phyloP scores from a whole-genome alignment of 2,113 vertebrate species.

The Parus major region DNA sequence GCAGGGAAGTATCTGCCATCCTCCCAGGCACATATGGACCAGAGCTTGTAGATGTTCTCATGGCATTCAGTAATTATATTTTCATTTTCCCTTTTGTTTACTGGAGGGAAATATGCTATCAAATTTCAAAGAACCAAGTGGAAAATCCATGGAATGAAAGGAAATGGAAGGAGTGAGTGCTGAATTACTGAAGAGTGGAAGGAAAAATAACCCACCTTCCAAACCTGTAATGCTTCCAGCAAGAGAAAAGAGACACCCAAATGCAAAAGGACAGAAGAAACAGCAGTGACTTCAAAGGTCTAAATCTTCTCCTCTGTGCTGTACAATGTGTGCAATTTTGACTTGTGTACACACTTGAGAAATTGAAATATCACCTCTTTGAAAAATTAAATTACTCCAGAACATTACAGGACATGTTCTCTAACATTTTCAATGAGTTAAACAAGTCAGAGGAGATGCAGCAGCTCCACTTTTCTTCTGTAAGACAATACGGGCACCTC shows the following conservation, averaged over 20 bases:
- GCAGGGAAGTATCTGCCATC: background rate
- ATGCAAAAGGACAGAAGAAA: background rate
- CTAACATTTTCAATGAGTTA: background rate
- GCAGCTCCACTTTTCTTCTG: background rate
- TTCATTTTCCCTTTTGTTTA: background rate
- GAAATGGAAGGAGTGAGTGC: background rate
- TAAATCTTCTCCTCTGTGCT: background rate
- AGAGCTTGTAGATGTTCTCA: background rate
- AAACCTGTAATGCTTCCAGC: background rate
- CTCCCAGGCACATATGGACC: slow-evolving; percentile 2
- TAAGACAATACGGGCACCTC: background rate
- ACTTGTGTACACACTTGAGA: background rate
- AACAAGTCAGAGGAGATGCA: background rate
- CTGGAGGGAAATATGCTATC: background rate
- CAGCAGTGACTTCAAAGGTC: background rate
- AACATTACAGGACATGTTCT: background rate
- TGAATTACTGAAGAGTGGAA: background rate
- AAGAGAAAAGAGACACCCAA: background rate
- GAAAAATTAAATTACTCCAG: background rate
- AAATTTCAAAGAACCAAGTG: background rate
- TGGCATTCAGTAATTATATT: background rate
- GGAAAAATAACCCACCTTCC: background rate
- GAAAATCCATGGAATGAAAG: background rate
- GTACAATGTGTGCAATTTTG: background rate
- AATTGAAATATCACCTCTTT: background rate